These are phyloP conservation scores for Notiomystis cincta DNA, from an alignment of 2,113 vertebrate genomes.

Conservation along the genomic window DNA sequence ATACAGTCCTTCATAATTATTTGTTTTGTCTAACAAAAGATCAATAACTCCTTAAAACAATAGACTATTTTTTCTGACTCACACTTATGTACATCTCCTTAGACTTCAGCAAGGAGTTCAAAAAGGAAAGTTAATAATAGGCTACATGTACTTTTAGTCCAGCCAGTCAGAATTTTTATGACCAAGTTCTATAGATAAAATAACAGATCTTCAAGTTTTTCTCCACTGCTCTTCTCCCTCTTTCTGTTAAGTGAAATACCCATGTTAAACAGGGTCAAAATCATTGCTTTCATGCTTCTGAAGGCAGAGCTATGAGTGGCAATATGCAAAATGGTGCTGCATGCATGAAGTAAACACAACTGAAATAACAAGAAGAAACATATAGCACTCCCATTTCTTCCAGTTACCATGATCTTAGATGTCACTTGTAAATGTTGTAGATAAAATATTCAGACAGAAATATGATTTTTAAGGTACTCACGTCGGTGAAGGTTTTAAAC, in stretches of 20 bases:
- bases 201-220: neutral
- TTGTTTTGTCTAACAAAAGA: neutral
- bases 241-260: neutral
- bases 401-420: neutral
- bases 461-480: neutral
- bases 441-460: slow-evolving; percentile 22
- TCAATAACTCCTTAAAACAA: neutral
- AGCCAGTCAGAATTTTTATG: neutral
- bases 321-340: neutral
- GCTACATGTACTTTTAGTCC: neutral
- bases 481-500: neutral
- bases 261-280: neutral
- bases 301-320: neutral
- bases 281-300: neutral
- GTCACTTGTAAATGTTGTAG: neutral
- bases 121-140: neutral
- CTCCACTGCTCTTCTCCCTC: neutral
- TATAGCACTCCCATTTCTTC: neutral
- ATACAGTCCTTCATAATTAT: neutral
- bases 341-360: neutral
- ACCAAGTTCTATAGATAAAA: neutral
- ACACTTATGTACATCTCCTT: neutral
- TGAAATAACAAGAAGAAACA: neutral
- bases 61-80: neutral
- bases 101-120: neutral